Evolutionary conservation across 2,797 vertebrate genomes (phyloP), one percentile per base, ranked within the genome.

Genomic region (Hyperoplus lanceolatus): DNA sequence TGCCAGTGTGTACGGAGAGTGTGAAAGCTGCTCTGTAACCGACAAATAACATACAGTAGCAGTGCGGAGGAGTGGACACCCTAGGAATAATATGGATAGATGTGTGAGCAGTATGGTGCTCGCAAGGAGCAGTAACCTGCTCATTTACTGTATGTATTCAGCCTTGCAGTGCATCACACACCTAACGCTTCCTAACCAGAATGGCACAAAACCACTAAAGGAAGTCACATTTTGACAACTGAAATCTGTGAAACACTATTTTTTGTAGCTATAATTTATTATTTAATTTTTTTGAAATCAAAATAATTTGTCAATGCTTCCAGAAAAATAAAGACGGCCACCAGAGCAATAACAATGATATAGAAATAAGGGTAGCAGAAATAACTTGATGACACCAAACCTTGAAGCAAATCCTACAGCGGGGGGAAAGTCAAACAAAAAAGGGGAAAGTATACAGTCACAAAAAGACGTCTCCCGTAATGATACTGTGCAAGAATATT

Each of bases 21-120:
- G 62, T 36, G 67, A 41, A 29, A 60, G 51, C 51, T 42, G 57
- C 74, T 60, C 70, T 6, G 57, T 9, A 29, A 73, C 54, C 76
- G 18, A 39, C 73, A 51, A 29, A 21, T 54, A 39, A 72, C 67
- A 68, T 12, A n/a, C 55, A 15, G 65, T 1, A 29, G 54, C 70
- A 48, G 61, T 2, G 38, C 18, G 63, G 80, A 81, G 80, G 78
- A 80, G 78, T 77, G 50, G 42, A 73, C 59, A 70, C 54, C 67
- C 73, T 29, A 81, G 51, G 46, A 73, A 81, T 68, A 82, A 79
- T 65, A 71, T 5, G 1, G 60, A 75, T 56, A 3, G 56, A 55
- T 53, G 54, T 16, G 29, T 7, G 57, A 77, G 38, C 65, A 51
- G 21, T 61, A 60, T 55, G 50, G 36, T 7, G 4, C 55, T 69